Evolutionary conservation across 2,888 invertebrate species (phyloP), one percentile per base, ranked within the genome.

Genomic region (Agonopterix subpropinquella): DNA sequence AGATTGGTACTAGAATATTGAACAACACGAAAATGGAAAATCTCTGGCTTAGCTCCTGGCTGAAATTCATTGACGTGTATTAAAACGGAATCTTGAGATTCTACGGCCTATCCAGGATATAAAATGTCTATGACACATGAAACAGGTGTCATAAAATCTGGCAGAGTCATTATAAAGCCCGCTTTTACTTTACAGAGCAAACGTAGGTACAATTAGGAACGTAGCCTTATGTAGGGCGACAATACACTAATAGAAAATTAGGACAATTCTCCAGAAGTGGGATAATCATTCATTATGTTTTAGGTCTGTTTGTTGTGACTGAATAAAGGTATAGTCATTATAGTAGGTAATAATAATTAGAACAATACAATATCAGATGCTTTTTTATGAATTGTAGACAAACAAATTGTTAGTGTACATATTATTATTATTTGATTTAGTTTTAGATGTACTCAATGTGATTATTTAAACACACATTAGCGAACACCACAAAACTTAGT

Each of bases 101-200:
- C 28, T 39, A 9, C n/a, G 39, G 39, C 39, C 4, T n/a, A 39
- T 39, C 10, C 7, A 42, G 42, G 13, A 8, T 11, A n/a, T 41
- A n/a, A 47, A 45, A 48, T 41, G 15, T 48, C n/a, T 44, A 51
- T 11, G 51, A 51, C 48, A 48, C 48, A 45, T 43, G 46, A 51
- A 51, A 48, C 44, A 49, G 52, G 50, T 48, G 48, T 43, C 45
- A 48, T 62, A 56, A 62, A 61, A 53, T 50, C 47, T 52, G 49
- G 45, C 47, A 15, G 52, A 47, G 50, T 59, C 57, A 59, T 62
- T 59, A 59, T 56, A 59, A 58, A 61, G 47, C 52, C 57, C 37
- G 41, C 52, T 53, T 45, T 57, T 54, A 58, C 50, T 48, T 43
- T 36, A 39, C 13, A 47, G 48, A 41, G 50, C 28, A 28, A 28